Conservation (phyloP, 2,888 invertebrate species). For the Habrosyne pyritoides region DNA sequence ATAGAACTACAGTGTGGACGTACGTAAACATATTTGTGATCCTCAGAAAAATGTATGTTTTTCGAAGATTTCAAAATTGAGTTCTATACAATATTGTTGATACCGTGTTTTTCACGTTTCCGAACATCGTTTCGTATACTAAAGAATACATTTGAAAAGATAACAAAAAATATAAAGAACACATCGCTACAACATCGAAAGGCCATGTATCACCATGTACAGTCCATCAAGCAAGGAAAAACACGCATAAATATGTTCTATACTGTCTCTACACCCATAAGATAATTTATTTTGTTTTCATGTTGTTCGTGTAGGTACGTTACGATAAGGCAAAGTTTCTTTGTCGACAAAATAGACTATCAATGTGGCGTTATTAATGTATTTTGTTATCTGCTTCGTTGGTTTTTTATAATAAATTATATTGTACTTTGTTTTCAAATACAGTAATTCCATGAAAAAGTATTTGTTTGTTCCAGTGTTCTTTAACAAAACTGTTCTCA, state of each 20-base stretch:
- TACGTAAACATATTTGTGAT: no score
- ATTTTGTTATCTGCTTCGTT: conserved; percentile 33
- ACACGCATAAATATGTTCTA: conserved; percentile 31
- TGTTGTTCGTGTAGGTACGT: conserved; percentile 33
- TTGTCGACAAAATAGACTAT: conserved; percentile 29
- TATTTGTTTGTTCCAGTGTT: background rate
- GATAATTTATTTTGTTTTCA: conserved; percentile 43
- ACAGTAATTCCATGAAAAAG: background rate
- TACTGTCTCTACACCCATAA: conserved; percentile 24
- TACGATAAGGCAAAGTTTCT: conserved; percentile 36
- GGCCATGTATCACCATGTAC: conserved; percentile 19
- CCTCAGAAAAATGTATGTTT: no score
- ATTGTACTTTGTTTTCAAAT: background rate
- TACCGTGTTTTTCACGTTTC: conserved; percentile 12
- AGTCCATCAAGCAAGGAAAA: conserved; percentile 30
- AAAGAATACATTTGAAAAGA: background rate
- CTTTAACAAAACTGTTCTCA: background rate
- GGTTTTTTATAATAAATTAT: conserved; percentile 15
- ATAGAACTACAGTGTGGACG: no score
- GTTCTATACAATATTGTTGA: conserved; percentile 8
- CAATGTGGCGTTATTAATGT: conserved; percentile 40
- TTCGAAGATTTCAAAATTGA: no score
- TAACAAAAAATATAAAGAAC: background rate
- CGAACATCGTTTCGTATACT: background rate
- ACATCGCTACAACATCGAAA: background rate